Percentiles rank a stretch among this genome's conserved stretches.
These are phyloP conservation scores for Thaleichthys pacificus DNA, from an alignment of 2,797 vertebrate species.

Conservation along the genomic window DNA sequence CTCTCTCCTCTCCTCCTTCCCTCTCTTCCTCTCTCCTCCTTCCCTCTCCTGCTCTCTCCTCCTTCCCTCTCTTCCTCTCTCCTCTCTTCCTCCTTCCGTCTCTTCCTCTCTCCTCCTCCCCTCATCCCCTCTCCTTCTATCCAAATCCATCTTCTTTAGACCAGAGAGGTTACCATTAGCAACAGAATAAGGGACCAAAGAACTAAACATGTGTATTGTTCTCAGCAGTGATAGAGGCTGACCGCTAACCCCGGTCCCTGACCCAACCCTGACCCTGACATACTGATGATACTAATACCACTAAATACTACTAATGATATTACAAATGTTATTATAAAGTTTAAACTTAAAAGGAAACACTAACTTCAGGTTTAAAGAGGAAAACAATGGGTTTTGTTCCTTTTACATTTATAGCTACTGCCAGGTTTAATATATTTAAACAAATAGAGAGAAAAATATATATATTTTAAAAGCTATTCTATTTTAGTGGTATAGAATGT, in stretches of 20 bases:
- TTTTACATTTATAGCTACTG: slow-evolving; percentile 80
- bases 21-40: no score
- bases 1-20: no score
- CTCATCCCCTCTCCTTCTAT: slow-evolving; percentile 37
- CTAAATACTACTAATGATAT: slow-evolving; percentile 81
- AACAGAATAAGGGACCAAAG: slow-evolving; percentile 84
- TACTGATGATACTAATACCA: slow-evolving; percentile 76
- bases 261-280: slow-evolving; percentile 64
- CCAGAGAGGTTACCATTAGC: slow-evolving; percentile 79
- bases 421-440: slow-evolving; percentile 78
- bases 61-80: slow-evolving; percentile 61
- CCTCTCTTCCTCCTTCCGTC: slow-evolving; percentile 63
- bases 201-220: slow-evolving; percentile 87
- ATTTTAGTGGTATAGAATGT: slow-evolving; percentile 82
- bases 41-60: background rate
- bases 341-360: slow-evolving; percentile 75
- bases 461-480: slow-evolving; percentile 75
- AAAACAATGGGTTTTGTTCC: slow-evolving; percentile 69
- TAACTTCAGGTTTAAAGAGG: slow-evolving; percentile 80
- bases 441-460: slow-evolving; percentile 63
- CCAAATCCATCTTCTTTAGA: slow-evolving; percentile 77
- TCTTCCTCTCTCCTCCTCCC: slow-evolving; percentile 50
- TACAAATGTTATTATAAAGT: slow-evolving; percentile 55
- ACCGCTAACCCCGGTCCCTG: no score
- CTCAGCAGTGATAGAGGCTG: slow-evolving; percentile 72